Percentiles rank a stretch among this genome's conserved stretches.
These are phyloP conservation scores for Tribolium freemani DNA, from an alignment of 2,888 invertebrate genomes.

Conservation along the genomic window DNA sequence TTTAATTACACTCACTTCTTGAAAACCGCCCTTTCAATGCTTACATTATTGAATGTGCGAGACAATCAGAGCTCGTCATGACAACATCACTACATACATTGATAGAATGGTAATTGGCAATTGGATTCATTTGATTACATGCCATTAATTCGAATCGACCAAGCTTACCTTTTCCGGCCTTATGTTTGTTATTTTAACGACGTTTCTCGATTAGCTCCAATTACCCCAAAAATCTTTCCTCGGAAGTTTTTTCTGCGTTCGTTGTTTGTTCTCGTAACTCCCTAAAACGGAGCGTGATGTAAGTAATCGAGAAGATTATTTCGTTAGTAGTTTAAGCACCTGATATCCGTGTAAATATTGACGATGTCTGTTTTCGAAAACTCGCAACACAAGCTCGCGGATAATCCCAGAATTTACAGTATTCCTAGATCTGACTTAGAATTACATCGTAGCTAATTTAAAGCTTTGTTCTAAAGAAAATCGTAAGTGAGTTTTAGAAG, in stretches of 20 bases:
- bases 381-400: constrained; percentile 14
- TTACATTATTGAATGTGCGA: constrained; percentile 5
- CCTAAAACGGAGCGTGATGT: constrained; percentile 9
- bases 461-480: no score
- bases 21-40: constrained; percentile 4
- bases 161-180: constrained; percentile 16
- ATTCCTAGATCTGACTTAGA: no score
- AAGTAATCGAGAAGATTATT: constrained; percentile 24
- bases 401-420: constrained; percentile 12
- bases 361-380: constrained; percentile 21
- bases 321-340: constrained; percentile 19
- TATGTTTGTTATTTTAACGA: constrained; percentile 28
- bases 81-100: constrained; percentile 39
- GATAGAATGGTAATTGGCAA: constrained; percentile 39
- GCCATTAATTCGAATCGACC: constrained; percentile 37
- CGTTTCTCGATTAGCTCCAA: constrained; percentile 6
- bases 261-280: constrained; percentile 2
- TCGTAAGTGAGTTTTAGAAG: no score
- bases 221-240: not conserved
- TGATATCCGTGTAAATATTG: constrained; percentile 26
- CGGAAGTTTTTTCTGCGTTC: not conserved
- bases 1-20: not conserved
- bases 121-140: constrained; percentile 39
- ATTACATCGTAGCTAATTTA: no score
- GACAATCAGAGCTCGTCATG: constrained; percentile 38